Evolutionary conservation across 2,888 invertebrate species (phyloP).

Genomic region (Argynnis bischoffii): DNA sequence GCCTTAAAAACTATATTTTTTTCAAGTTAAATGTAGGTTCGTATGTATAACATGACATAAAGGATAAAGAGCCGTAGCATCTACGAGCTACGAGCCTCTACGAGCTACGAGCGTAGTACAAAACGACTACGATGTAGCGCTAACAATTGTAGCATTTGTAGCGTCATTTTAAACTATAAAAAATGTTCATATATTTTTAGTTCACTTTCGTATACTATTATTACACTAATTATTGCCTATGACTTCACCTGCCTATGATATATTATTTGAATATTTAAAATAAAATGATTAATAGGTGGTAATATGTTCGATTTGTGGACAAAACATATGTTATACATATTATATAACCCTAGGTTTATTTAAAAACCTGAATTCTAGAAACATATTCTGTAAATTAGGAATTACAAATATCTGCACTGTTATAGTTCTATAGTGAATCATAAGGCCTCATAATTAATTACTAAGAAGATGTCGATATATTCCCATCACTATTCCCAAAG

Average conservation of each 20-base stretch:
- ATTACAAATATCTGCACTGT: background rate
- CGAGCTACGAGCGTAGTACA: constrained; percentile 18
- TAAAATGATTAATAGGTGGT: too few species aligned
- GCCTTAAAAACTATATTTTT: background rate
- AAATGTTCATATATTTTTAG: constrained; percentile 7
- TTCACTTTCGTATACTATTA: constrained; percentile 2
- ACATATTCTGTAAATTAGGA: background rate
- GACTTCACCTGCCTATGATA: too few species aligned
- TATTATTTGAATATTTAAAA: too few species aligned
- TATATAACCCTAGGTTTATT: too few species aligned
- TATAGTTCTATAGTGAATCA: background rate
- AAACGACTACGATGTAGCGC: constrained; percentile 34
- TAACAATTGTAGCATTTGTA: constrained; percentile 27
- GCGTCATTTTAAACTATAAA: constrained; percentile 13
- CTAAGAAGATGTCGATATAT: constrained; percentile 8
- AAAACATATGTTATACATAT: too few species aligned
- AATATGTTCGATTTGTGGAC: too few species aligned
- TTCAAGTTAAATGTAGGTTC: background rate
- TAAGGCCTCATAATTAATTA: background rate
- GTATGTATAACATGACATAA: background rate
- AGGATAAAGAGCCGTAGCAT: constrained; percentile 5
- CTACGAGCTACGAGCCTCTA: constrained; percentile 23
- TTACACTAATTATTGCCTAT: background rate
- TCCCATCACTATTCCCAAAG: constrained; percentile 30
- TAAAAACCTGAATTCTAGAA: too few species aligned